Percentiles rank a stretch among this genome's conserved stretches.
Evolutionary conservation across 2,113 vertebrate species (phyloP).

Genomic region (Vulpes vulpes): DNA sequence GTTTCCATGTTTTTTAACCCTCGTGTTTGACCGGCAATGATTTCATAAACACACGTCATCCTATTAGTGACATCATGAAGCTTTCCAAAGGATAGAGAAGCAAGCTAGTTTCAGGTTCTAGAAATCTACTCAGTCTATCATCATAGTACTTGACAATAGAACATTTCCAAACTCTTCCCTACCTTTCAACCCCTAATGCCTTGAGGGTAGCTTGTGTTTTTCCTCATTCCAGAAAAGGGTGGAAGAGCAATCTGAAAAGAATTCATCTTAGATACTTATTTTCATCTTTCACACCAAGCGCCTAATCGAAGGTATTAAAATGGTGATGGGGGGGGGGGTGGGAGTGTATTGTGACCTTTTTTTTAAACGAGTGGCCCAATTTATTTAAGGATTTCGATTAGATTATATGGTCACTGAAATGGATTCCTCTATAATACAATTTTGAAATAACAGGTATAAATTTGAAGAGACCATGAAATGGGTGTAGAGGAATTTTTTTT

Average conservation of each 20-base stretch:
- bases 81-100: not conserved
- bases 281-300: not conserved
- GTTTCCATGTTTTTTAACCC: slow-evolving; percentile 3
- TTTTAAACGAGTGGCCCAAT: not conserved
- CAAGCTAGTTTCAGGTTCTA: not conserved
- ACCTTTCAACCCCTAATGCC: not conserved
- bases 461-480: not conserved
- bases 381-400: not conserved
- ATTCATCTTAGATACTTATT: not conserved
- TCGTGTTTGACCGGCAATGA: not conserved
- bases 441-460: not conserved
- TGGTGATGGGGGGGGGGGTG: not conserved
- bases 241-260: not conserved
- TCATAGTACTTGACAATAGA: slow-evolving; percentile 44
- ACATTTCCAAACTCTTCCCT: slow-evolving; percentile 35
- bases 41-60: slow-evolving; percentile 42
- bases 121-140: slow-evolving; percentile 35
- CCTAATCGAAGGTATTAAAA: not conserved
- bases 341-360: not conserved
- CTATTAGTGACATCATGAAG: slow-evolving; percentile 38
- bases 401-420: not conserved
- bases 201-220: slow-evolving; percentile 37
- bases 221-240: slow-evolving; percentile 64
- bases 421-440: not conserved
- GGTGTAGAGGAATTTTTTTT: not conserved